Evolutionary conservation across 1,140 invertebrate species (phyloP), one percentile per base, ranked within the genome.

Genomic region (Hylaeus volcanicus): DNA sequence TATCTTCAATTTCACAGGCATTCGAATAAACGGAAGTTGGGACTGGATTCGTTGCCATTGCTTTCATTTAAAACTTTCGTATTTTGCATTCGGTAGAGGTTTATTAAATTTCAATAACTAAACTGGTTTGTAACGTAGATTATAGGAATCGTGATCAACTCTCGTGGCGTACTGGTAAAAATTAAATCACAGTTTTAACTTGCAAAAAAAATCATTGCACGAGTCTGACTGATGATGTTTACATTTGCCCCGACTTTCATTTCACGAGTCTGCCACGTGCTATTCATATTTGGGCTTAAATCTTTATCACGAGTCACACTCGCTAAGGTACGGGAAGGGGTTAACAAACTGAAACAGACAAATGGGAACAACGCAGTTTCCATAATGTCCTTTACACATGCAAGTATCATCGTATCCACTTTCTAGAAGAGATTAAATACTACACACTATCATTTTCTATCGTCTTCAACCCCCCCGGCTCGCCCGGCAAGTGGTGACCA

Each of bases 61-160:
- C 63, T 45, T 66, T 74, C 48, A 64, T 15, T 65, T 51, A 51
- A 65, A 5, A 37, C n/a, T 73, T 56, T 73, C 66, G n/a, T 72
- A 73, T 51, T 14, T 79, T 70, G 48, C 75, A 78, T 78, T 69
- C 70, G 39, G 74, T 9, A 77, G 14, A 55, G 43, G 12, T 75
- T 66, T 75, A 8, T 77, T 69, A 70, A 77, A 70, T 77, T 69
- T 77, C 3, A 63, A 70, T 70, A 70, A 63, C 2, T 63, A 5
- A 77, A 61, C 66, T 69, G 58, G 68, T 78, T 78, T 8, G 68
- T 78, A 65, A 78, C 60, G 56, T 8, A 37, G 56, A 71, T 12
- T 1, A 71, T 71, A 15, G 65, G 60, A 79, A 15, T 79, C 60
- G 39, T 39, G 68, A 58, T 60, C 56, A 79, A 65, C 60, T 64